Evolutionary conservation across 1,140 invertebrate species (phyloP), one percentile per base, ranked within the genome.

Genomic region (Cotesia vestalis): DNA sequence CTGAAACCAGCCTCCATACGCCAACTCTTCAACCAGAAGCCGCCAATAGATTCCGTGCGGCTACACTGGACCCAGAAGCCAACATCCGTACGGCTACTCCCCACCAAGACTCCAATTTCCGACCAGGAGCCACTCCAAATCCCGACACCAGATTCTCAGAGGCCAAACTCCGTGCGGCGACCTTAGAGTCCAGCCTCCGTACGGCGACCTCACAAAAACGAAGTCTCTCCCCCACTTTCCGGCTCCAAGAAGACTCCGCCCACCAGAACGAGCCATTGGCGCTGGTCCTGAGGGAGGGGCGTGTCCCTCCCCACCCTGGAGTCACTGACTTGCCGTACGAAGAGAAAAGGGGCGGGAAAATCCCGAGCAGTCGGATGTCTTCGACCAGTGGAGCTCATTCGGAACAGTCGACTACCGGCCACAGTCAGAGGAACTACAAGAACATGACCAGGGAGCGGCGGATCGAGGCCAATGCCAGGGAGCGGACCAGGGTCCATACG

Each of bases 381-480:
- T 46, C 4, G 6, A 46, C 40, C 8, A 20, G 73, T 71, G 76
- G 38, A 20, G 14, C 75, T 46, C 40, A 9, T 9, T 46, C 40
- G 11, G 62, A 60, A 17, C 20, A 53, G 14, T 34, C 72, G 67
- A 66, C 64, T 53, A 38, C 62, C 34, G 81, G 94, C 63, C 93
- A 95, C 77, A 91, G 95, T 64, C 93, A 95, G 77, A 91, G 95
- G 73, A 97, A 97, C 82, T 97, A 97, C 84, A 97, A 98, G 81
- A 97, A 96, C 80, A 97, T 97, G 95, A 97, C 95, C 0, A 87
- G 95, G 34, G 95, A 97, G 79, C 88, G 96, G 73, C 87, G 96
- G 38, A 96, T 97, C 78, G 96, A 98, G 84, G 96, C 96, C 0
- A 98, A 98, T 79, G 96, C 96, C 0, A 88, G 96, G 1, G 96